Evolutionary conservation across 2,888 invertebrate species (phyloP), one percentile per base, ranked within the genome.

Genomic region (Xylota segnis): DNA sequence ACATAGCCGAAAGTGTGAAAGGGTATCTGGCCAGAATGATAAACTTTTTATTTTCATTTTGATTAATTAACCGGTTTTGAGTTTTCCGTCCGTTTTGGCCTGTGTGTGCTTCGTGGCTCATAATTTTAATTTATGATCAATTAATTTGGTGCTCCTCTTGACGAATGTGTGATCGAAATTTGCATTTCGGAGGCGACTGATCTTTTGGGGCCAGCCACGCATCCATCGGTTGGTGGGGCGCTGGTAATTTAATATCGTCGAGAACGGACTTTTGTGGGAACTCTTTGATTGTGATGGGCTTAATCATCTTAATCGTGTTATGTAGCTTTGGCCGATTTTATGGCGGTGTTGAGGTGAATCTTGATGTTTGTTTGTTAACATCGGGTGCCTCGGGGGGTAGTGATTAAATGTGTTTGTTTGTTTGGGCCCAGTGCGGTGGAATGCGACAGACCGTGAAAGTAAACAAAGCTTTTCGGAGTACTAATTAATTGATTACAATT

Each of bases 101-200:
- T 5, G 65, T 29, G 43, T 43, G 14, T 16, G 27, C 5, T n/a
- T 12, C 16, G 43, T 12, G 18, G 47, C 16, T 56, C 52, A 63
- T 56, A 54, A 70, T 32, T 71, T 81, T 37, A 79, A 75, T 70
- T 65, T 79, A 65, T 79, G 79, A 74, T 75, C 56, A 63, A 74
- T 83, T 84, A 74, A 75, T 74, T 75, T 43, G 58, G 27, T 37
- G 56, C 32, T 61, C 43, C 14, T 56, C 56, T 56, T 74, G 68
- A 74, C 56, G 83, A 74, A 79, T 68, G 68, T 56, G 32, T 63
- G 54, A 66, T 68, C 32, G 34, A 68, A 34, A 83, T 83, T 83
- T 34, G 18, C 56, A 68, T 72, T 29, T 78, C 45, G 16, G 58
- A 63, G 40, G 52, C 63, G 68, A 50, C 58, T 65, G 52, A 58